These are phyloP conservation scores for Hippasteria phrygiana DNA, from an alignment of 53 echinoderm and acorn worm species.

Conservation along the genomic window DNA sequence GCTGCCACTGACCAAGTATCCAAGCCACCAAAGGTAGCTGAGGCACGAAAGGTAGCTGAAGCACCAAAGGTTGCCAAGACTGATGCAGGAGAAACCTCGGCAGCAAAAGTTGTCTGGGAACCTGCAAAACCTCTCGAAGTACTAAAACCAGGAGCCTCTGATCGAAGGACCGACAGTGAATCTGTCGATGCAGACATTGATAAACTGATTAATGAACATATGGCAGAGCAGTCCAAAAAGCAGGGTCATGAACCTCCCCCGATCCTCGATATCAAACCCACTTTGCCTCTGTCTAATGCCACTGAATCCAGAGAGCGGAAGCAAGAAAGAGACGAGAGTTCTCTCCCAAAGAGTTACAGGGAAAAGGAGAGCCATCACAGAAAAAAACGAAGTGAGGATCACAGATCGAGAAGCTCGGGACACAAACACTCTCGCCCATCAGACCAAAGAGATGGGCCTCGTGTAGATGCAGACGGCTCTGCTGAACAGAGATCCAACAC, in stretches of 20 bases:
- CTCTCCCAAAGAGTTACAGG: constrained; percentile 61
- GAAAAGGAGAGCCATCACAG: constrained; percentile 61
- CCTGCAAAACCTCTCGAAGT: constrained; percentile 38
- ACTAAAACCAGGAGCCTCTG: constrained; percentile 27
- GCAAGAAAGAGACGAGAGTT: neutral
- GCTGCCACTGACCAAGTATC: constrained; percentile 1
- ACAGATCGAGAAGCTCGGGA: constrained; percentile 51
- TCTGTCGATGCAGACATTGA: constrained; percentile 55
- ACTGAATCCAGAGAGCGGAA: constrained; percentile 25
- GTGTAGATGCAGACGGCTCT: neutral
- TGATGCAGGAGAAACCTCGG: neutral
- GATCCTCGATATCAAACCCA: constrained; percentile 17
- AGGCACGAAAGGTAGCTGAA: constrained; percentile 1
- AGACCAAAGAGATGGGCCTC: constrained; percentile 36
- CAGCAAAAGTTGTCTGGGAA: constrained; percentile 48
- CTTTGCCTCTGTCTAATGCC: neutral
- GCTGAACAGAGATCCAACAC: neutral
- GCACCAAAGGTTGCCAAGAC: neutral
- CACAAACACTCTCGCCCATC: constrained; percentile 39
- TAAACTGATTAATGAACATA: constrained; percentile 52
- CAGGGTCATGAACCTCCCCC: constrained; percentile 40
- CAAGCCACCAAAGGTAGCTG: constrained; percentile 32
- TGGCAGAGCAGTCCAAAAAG: constrained; percentile 31
- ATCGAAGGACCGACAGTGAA: constrained; percentile 31
- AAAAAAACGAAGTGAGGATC: constrained; percentile 63